Conservation (phyloP, 1,140 invertebrate species). For the Procambarus clarkii region DNA sequence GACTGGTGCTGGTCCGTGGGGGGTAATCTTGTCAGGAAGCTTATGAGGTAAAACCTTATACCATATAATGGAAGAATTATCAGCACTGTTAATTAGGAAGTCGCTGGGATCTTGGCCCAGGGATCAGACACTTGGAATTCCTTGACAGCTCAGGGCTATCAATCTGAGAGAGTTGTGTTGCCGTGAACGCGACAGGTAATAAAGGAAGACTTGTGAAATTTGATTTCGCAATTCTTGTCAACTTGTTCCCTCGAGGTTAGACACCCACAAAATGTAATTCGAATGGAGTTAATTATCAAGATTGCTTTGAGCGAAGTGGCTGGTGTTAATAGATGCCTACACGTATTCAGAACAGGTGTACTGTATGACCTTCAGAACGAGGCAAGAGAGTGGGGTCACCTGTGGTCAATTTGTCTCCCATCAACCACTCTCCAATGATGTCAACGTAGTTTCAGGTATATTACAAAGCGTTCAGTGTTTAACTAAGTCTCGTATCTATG, state of each 20-base stretch:
- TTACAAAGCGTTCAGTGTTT: background rate
- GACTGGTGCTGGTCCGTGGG: constrained; percentile 14
- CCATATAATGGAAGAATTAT: constrained; percentile 57
- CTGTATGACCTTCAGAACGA: constrained; percentile 1
- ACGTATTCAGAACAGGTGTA: constrained; percentile 16
- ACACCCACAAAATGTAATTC: background rate
- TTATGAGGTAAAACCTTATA: constrained; percentile 49
- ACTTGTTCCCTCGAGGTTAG: background rate
- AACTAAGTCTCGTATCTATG: background rate
- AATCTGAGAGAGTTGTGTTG: background rate
- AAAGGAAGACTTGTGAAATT: background rate
- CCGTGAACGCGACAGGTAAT: background rate
- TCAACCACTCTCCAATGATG: background rate
- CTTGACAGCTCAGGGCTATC: background rate
- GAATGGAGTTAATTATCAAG: background rate
- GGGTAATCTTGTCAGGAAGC: constrained; percentile 36
- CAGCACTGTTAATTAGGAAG: constrained; percentile 34
- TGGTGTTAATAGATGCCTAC: background rate
- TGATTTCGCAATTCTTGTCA: constrained; percentile 1
- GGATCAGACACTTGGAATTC: background rate
- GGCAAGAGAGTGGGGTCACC: background rate
- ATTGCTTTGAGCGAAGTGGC: constrained; percentile 29
- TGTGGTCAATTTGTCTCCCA: background rate
- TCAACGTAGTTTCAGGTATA: background rate
- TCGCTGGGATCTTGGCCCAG: background rate